Conservation (phyloP, 1,140 invertebrate species). For the Drosophila oshimai region DNA sequence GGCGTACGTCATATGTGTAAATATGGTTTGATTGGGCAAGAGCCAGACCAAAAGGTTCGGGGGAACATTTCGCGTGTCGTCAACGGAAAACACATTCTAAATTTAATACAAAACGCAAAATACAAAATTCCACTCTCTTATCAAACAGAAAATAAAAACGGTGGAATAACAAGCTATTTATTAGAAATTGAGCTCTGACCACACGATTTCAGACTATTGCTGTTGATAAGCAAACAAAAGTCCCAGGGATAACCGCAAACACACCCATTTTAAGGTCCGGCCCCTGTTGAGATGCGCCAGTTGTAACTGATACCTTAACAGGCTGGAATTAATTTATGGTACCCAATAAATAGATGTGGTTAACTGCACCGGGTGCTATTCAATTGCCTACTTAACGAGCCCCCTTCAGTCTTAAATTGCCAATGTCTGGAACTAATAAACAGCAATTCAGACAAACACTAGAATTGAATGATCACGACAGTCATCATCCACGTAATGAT, state of each 20-base stretch:
- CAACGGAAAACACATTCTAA: slow-evolving; percentile 39
- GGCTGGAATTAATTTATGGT: slow-evolving; percentile 37
- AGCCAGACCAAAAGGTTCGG: not conserved
- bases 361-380: slow-evolving; percentile 4
- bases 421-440: slow-evolving; percentile 30
- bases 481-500: not conserved
- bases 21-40: not conserved
- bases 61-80: slow-evolving; percentile 1
- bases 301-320: slow-evolving; percentile 3
- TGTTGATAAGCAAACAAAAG: slow-evolving; percentile 14
- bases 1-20: slow-evolving; percentile 28
- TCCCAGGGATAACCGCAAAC: slow-evolving; percentile 13
- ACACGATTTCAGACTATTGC: not conserved
- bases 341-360: slow-evolving; percentile 4
- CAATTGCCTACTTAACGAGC: slow-evolving; percentile 33
- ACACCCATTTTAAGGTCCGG: slow-evolving; percentile 40
- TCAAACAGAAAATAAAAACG: slow-evolving; percentile 11
- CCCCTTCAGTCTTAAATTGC: slow-evolving; percentile 23
- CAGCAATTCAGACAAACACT: slow-evolving; percentile 29
- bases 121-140: slow-evolving; percentile 8
- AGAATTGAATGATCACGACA: slow-evolving; percentile 2
- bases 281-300: not conserved
- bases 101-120: not conserved
- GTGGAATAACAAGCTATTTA: slow-evolving; percentile 26
- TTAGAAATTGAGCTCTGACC: slow-evolving; percentile 20